Evolutionary conservation across 2,888 invertebrate species (phyloP).

Genomic region (Protula sp.): DNA sequence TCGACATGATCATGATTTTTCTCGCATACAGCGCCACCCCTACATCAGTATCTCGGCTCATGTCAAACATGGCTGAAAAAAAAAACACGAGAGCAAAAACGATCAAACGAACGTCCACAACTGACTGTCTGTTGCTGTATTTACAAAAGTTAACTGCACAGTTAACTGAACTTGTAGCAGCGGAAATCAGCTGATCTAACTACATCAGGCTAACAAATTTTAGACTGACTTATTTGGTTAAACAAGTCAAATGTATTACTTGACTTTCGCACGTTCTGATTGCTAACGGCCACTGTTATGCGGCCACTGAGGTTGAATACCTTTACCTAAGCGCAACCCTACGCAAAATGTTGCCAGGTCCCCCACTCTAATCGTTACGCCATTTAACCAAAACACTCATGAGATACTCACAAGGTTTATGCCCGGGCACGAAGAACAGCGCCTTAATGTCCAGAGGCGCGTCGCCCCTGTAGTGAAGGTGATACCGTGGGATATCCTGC

Average conservation of each 20-base stretch:
- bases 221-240: no score
- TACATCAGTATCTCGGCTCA: slow-evolving; percentile 76
- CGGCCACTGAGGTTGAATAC: not conserved
- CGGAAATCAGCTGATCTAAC: no score
- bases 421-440: slow-evolving; percentile 87
- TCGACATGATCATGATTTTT: slow-evolving; percentile 86
- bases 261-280: not conserved
- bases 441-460: slow-evolving; percentile 87
- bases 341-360: no score
- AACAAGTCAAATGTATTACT: not conserved
- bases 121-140: no score
- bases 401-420: slow-evolving; percentile 69
- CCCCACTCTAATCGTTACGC: no score
- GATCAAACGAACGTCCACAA: no score
- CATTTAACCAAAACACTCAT: no score
- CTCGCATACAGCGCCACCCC: slow-evolving; percentile 85
- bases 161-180: no score
- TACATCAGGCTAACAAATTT: not conserved
- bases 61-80: slow-evolving; percentile 67
- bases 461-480: slow-evolving; percentile 86
- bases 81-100: no score
- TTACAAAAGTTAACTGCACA: no score
- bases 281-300: not conserved
- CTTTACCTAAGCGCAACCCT: no score
- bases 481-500: slow-evolving; percentile 82